These are phyloP conservation scores for Scaptomyza caliginosa DNA, from an alignment of 2,888 invertebrate species.

Conservation along the genomic window DNA sequence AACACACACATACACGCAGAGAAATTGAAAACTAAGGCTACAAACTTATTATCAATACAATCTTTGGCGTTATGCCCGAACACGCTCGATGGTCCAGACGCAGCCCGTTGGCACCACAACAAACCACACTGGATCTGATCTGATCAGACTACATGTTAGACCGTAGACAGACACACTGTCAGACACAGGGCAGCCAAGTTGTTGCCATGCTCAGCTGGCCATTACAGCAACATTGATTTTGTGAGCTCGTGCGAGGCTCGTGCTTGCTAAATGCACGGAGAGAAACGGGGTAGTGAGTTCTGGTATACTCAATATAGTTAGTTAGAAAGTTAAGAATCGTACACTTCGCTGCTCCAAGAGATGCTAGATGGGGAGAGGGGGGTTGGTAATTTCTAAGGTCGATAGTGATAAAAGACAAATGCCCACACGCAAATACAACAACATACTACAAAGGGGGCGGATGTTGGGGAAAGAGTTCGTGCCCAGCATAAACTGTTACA, in stretches of 20 bases:
- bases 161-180: constrained; percentile 14
- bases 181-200: constrained; percentile 10
- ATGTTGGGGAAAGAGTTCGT: constrained; percentile 19
- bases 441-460: constrained; percentile 17
- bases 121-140: background rate
- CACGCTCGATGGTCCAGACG: constrained; percentile 25
- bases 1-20: constrained; percentile 10
- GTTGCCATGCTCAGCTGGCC: constrained; percentile 33
- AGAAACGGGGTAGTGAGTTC: no score
- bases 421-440: constrained; percentile 34
- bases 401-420: constrained; percentile 43
- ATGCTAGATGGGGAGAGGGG: no score
- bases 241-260: constrained; percentile 49
- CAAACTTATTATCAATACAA: constrained; percentile 59
- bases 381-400: constrained; percentile 18
- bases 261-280: constrained; percentile 34
- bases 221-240: constrained; percentile 34
- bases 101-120: constrained; percentile 3
- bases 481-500: constrained; percentile 58
- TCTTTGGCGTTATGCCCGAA: constrained; percentile 60
- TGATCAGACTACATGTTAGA: constrained; percentile 7
- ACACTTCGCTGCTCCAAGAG: no score
- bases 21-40: constrained; percentile 30
- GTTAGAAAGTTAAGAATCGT: no score
- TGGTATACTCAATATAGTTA: no score